A percentile compares a stretch with the other conserved stretches of the same genome.
phyloP scores from a whole-genome alignment of 2,113 vertebrate species.

The Henicopernis longicauda region DNA sequence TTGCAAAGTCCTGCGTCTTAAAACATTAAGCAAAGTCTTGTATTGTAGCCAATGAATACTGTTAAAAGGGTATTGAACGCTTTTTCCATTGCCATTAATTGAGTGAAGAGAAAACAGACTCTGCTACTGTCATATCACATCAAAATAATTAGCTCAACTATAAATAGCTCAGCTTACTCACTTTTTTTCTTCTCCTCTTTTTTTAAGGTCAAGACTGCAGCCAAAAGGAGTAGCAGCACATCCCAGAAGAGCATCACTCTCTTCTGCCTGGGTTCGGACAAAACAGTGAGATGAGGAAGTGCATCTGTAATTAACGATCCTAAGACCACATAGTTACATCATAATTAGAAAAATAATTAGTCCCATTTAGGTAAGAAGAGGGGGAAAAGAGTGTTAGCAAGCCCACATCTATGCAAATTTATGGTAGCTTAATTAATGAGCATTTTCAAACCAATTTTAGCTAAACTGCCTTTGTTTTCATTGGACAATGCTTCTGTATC shows the following conservation, averaged over 20 bases:
- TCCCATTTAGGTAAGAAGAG: background rate
- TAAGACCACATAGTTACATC: background rate
- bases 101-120: slow-evolving; percentile 34
- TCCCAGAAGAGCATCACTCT: background rate
- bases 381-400: background rate
- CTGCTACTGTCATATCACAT: background rate
- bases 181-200: slow-evolving; percentile 22
- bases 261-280: background rate
- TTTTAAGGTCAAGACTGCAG: slow-evolving; percentile 40
- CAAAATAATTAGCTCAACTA: slow-evolving; percentile 53
- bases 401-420: background rate
- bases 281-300: fast-evolving
- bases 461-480: background rate
- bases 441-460: background rate
- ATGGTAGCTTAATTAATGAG: background rate
- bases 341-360: slow-evolving; percentile 3
- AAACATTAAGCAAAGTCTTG: background rate
- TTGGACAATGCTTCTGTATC: background rate
- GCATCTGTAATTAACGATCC: slow-evolving; percentile 2
- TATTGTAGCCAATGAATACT: background rate
- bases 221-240: background rate
- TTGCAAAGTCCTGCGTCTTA: background rate
- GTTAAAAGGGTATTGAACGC: background rate
- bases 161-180: slow-evolving; percentile 47
- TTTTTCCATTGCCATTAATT: slow-evolving; percentile 23